Percentiles rank a stretch among this genome's conserved stretches.
Evolutionary conservation across 2,888 invertebrate species (phyloP).

Genomic region (Patella caerulea): DNA sequence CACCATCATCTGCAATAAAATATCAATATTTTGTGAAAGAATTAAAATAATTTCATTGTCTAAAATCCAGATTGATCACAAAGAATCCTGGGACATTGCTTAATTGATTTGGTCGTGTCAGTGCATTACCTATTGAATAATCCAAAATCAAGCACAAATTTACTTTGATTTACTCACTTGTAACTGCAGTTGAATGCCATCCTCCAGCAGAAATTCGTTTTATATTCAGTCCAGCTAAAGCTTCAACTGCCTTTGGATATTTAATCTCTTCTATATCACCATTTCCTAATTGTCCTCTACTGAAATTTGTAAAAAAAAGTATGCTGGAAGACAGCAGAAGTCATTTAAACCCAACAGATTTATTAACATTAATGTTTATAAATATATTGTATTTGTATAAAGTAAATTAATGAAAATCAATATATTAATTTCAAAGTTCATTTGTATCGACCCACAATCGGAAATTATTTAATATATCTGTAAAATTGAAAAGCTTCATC

Average conservation of each 20-base stretch:
- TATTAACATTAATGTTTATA: constrained; percentile 5
- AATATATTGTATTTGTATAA: constrained; percentile 7
- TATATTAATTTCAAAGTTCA: too few species aligned
- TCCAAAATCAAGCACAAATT: too few species aligned
- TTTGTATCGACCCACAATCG: too few species aligned
- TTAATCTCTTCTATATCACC: constrained; percentile 79
- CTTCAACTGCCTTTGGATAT: constrained; percentile 80
- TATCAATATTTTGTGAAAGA: background rate
- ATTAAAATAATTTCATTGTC: background rate
- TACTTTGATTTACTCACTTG: constrained; percentile 72
- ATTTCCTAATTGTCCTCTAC: constrained; percentile 90
- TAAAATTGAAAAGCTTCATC: too few species aligned
- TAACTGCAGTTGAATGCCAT: constrained; percentile 88
- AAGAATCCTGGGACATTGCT: too few species aligned
- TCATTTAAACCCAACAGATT: too few species aligned
- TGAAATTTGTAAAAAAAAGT: constrained; percentile 69
- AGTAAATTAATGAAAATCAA: too few species aligned
- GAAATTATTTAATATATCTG: too few species aligned
- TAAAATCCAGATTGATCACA: too few species aligned
- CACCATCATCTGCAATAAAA: constrained; percentile 75
- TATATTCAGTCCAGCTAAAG: constrained; percentile 83
- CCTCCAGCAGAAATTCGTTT: constrained; percentile 83
- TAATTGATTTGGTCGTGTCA: too few species aligned
- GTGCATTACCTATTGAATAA: too few species aligned
- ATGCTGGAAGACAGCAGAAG: background rate